Conservation (phyloP, 1,140 invertebrate species). For the Plectrocnemia conspersa region DNA sequence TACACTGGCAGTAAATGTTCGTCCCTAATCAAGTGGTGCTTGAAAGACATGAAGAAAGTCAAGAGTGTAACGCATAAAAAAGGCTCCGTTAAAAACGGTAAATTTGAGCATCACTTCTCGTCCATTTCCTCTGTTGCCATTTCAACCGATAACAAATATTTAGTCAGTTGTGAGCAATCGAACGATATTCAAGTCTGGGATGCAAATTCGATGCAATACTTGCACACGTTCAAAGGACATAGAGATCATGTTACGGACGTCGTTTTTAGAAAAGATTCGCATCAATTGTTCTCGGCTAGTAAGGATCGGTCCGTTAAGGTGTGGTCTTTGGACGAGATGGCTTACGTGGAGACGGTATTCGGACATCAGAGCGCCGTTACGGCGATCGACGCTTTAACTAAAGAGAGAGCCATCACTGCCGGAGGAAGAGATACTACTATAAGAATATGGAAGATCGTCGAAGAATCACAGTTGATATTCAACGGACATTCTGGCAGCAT, state of each 20-base stretch:
- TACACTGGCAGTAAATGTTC: constrained; percentile 88
- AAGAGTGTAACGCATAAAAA: constrained; percentile 53
- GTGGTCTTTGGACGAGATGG: constrained; percentile 94
- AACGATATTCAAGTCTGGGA: constrained; percentile 82
- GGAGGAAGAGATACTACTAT: constrained; percentile 83
- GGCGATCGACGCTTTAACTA: constrained; percentile 78
- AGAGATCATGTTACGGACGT: constrained; percentile 71
- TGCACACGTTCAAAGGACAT: constrained; percentile 81
- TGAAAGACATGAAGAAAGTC: constrained; percentile 54
- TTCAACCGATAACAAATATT: constrained; percentile 78
- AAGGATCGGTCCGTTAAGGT: constrained; percentile 84
- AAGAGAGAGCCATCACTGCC: constrained; percentile 82
- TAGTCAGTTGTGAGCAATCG: constrained; percentile 75
- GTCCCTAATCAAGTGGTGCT: constrained; percentile 77
- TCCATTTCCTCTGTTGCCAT: constrained; percentile 70
- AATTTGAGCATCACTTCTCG: constrained; percentile 53
- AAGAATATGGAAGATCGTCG: constrained; percentile 92
- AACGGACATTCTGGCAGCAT: constrained; percentile 71
- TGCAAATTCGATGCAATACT: constrained; percentile 65
- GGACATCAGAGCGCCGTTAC: constrained; percentile 88
- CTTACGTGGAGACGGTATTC: constrained; percentile 93
- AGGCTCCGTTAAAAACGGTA: constrained; percentile 41
- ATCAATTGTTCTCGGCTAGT: constrained; percentile 81
- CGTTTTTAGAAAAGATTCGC: constrained; percentile 80
- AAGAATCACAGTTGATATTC: constrained; percentile 94